Conservation (phyloP, 2,888 invertebrate genomes). For the Meteorus cinctellus region DNA sequence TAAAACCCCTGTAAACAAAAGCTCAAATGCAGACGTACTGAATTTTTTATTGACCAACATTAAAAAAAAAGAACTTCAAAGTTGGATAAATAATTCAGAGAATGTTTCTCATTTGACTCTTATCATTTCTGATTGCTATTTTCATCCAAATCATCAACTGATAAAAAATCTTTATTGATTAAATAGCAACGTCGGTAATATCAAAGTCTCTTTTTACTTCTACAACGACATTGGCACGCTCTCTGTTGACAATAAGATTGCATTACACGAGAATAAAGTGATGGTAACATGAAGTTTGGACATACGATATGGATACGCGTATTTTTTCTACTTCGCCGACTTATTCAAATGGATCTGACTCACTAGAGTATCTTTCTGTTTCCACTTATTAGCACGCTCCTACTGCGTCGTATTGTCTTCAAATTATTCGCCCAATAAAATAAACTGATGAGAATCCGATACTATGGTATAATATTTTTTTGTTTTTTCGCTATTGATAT, state of each 20-base stretch:
- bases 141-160: too few species aligned
- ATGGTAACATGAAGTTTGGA: conserved; percentile 1
- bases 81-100: too few species aligned
- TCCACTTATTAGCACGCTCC: not conserved
- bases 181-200: not conserved
- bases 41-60: too few species aligned
- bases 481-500: not conserved
- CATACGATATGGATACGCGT: not conserved
- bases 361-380: not conserved
- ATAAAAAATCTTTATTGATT: too few species aligned
- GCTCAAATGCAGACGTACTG: too few species aligned
- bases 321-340: conserved; percentile 20
- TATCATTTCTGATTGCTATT: too few species aligned
- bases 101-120: too few species aligned
- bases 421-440: not conserved
- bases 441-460: not conserved
- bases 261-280: not conserved
- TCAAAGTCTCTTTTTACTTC: not conserved
- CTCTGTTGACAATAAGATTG: not conserved
- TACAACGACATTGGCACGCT: not conserved
- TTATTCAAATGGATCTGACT: not conserved
- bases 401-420: not conserved
- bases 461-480: not conserved
- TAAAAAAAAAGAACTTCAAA: too few species aligned
- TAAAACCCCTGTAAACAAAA: too few species aligned